A percentile compares a stretch with the other conserved stretches of the same genome.
These are phyloP conservation scores for Lamprotornis superbus DNA, from an alignment of 2,113 vertebrate species.

Conservation along the genomic window DNA sequence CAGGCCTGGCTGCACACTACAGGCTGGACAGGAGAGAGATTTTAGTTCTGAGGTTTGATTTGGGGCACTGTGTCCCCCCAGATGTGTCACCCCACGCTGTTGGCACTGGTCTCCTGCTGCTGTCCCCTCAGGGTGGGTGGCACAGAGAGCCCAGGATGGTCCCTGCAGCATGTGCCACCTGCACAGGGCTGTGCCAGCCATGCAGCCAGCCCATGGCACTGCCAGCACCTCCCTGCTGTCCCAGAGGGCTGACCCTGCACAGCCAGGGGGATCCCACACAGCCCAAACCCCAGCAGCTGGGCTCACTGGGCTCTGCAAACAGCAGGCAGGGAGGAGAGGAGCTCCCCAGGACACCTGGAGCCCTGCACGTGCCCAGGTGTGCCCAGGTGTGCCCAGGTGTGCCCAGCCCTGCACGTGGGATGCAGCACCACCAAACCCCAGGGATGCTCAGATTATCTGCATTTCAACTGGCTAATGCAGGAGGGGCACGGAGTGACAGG, in stretches of 20 bases:
- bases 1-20: background rate
- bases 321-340: rapidly evolving
- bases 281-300: rapidly evolving
- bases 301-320: background rate
- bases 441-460: background rate
- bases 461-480: background rate
- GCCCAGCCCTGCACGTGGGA: rapidly evolving
- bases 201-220: rapidly evolving
- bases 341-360: background rate
- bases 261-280: background rate
- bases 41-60: background rate
- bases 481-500: background rate
- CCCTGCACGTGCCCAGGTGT: too few relatives aligned
- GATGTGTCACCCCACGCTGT: background rate
- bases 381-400: background rate
- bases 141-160: rapidly evolving
- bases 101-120: too few relatives aligned
- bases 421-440: background rate
- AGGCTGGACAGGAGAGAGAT: background rate
- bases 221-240: background rate
- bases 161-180: background rate
- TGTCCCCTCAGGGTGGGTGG: too few relatives aligned
- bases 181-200: rapidly evolving
- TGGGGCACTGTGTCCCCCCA: background rate
- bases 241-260: background rate